Conservation (phyloP, 1,140 invertebrate genomes). For the Drosophila neocordata region DNA sequence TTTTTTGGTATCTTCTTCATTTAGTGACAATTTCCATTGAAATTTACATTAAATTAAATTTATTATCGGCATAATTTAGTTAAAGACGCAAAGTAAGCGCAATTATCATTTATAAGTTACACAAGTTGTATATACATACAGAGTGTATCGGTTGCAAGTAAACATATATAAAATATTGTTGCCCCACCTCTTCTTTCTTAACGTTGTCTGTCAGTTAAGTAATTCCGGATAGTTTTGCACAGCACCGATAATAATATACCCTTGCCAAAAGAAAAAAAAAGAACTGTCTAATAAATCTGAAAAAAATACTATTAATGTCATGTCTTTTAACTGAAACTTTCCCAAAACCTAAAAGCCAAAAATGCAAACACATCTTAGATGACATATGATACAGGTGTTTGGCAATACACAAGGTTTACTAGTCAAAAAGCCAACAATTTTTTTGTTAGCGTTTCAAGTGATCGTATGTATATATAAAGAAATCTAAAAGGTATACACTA, state of each 20-base stretch:
- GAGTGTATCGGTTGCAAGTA: constrained; percentile 17
- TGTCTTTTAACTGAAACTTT: background rate
- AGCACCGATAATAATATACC: background rate
- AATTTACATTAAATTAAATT: constrained; percentile 46
- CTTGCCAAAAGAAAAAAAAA: background rate
- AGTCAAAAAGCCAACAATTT: no score
- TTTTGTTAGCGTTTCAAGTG: no score
- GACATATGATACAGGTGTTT: background rate
- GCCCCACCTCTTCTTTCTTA: background rate
- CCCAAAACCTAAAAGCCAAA: background rate
- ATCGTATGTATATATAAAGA: no score
- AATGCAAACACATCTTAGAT: background rate
- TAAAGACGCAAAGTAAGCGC: constrained; percentile 40
- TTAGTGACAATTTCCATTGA: constrained; percentile 21
- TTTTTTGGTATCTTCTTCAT: constrained; percentile 6
- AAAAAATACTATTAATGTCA: background rate
- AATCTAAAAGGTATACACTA: no score
- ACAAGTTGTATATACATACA: constrained; percentile 35
- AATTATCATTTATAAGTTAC: constrained; percentile 30
- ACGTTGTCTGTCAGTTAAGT: constrained; percentile 6
- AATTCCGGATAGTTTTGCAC: no score
- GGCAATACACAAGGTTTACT: no score
- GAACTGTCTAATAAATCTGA: background rate
- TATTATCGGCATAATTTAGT: constrained; percentile 50
- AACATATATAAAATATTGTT: constrained; percentile 33